phyloP scores from a whole-genome alignment of 2,113 vertebrate species.

The Hippocampus zosterae region DNA sequence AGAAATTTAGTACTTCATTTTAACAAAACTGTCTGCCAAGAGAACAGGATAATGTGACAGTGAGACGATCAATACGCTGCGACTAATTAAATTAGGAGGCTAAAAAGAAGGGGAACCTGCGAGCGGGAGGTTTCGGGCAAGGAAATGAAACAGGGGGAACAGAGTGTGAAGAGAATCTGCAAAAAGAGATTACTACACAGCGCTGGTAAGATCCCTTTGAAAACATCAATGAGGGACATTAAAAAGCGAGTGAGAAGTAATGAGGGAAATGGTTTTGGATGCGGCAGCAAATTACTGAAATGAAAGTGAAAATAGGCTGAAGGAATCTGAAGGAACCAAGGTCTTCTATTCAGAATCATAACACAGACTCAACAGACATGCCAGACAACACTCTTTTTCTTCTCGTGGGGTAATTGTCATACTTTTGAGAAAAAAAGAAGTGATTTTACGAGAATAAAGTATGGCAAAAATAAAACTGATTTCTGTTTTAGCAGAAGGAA shows the following conservation, averaged over 20 bases:
- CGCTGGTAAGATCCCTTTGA: conserved; percentile 3
- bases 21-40: no score
- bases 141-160: not conserved
- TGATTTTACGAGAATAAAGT: not conserved
- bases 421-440: not conserved
- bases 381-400: not conserved
- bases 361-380: not conserved
- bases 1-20: no score
- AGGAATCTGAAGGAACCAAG: not conserved
- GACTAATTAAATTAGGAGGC: not conserved
- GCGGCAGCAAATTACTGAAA: conserved; percentile 7
- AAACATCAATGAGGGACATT: conserved; percentile 8
- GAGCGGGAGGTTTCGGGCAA: not conserved
- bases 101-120: not conserved
- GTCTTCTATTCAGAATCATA: not conserved
- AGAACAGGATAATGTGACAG: not conserved
- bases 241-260: conserved; percentile 6
- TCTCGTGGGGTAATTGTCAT: not conserved
- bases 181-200: not conserved
- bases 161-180: conserved; percentile 4
- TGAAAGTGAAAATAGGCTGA: conserved; percentile 1
- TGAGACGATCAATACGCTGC: not conserved
- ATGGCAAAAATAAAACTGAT: not conserved
- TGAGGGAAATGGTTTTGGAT: conserved; percentile 6
- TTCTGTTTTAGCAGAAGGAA: no score